A percentile compares a stretch with the other conserved stretches of the same genome.
phyloP scores from a whole-genome alignment of 2,888 invertebrate genomes.

The Griposia aprilina region DNA sequence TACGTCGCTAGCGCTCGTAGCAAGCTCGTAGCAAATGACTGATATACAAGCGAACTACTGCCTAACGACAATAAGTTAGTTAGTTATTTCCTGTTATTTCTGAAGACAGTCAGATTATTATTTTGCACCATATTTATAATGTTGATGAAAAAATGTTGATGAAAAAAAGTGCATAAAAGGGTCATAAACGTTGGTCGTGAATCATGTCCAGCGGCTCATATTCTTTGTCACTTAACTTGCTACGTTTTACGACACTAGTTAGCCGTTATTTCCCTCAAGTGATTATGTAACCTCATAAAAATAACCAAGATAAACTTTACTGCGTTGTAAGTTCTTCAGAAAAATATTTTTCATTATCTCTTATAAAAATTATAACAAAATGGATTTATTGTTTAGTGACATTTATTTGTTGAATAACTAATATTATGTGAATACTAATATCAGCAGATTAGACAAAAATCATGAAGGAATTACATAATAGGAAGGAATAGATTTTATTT shows the following conservation, averaged over 20 bases:
- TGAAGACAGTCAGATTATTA: not conserved
- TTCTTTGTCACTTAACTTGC: conserved; percentile 15
- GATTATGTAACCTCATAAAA: conserved; percentile 47
- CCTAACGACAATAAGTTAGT: not conserved
- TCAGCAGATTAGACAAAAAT: not conserved
- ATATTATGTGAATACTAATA: not conserved
- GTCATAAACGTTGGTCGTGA: not conserved
- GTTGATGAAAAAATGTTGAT: no score
- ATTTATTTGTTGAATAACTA: not conserved
- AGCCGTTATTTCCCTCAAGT: conserved; percentile 31
- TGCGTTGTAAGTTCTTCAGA: conserved; percentile 30
- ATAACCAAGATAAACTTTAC: conserved; percentile 27
- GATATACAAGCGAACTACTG: not conserved
- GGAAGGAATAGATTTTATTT: not conserved
- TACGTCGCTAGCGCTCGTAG: not conserved
- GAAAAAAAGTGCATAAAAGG: not conserved
- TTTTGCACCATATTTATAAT: not conserved
- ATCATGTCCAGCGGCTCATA: not conserved
- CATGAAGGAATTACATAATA: not conserved
- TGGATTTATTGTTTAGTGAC: not conserved
- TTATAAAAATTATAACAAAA: not conserved
- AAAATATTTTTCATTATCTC: conserved; percentile 4
- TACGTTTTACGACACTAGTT: conserved; percentile 44
- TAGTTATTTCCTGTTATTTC: not conserved
- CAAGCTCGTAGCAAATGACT: not conserved